Conservation (phyloP, 2,113 vertebrate genomes). For the Aix galericulata region DNA sequence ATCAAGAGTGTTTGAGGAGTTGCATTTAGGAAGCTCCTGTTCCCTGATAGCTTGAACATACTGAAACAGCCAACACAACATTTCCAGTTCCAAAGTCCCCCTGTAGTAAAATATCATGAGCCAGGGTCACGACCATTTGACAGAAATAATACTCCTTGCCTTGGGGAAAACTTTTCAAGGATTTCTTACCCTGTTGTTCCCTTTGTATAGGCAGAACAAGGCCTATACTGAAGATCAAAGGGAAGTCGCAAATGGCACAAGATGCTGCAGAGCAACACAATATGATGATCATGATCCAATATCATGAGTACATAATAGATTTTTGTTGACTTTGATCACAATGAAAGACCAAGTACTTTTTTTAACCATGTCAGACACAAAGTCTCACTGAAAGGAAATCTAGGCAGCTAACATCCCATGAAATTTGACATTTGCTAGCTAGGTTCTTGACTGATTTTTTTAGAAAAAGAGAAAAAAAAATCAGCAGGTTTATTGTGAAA, state of each 20-base stretch:
- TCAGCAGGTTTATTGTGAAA: background rate
- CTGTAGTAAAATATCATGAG: background rate
- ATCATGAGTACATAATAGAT: background rate
- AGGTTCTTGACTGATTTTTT: background rate
- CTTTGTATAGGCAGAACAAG: background rate
- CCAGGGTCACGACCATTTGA: background rate
- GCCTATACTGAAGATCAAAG: background rate
- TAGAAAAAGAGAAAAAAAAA: background rate
- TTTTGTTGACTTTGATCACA: background rate
- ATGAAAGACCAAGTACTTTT: background rate
- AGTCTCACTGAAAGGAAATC: background rate
- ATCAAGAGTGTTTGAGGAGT: background rate
- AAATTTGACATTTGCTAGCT: background rate
- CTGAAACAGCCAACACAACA: background rate
- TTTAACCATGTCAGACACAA: background rate
- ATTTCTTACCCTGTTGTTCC: background rate
- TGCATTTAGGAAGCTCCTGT: background rate
- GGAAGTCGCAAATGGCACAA: background rate
- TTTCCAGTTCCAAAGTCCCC: slow-evolving; percentile 15
- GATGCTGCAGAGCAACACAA: background rate
- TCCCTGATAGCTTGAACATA: background rate
- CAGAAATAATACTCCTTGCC: slow-evolving; percentile 15
- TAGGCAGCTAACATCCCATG: background rate
- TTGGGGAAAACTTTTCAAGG: background rate
- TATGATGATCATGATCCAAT: background rate